Evolutionary conservation across 2,113 vertebrate genomes (phyloP).

Genomic region (Thryonomys swinderianus): DNA sequence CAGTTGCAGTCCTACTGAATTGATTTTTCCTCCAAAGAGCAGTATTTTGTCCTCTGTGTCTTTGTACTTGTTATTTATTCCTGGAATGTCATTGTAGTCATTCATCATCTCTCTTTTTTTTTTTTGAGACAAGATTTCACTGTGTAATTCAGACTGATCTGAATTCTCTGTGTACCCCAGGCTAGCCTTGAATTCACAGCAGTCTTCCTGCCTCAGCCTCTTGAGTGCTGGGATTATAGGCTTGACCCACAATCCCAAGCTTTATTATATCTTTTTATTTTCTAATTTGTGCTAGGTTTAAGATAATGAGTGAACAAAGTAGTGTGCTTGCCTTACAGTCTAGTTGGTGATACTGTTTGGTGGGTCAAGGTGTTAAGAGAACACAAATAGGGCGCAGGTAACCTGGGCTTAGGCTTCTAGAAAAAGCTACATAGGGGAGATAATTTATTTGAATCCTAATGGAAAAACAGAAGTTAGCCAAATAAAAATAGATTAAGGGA

Average conservation of each 20-base stretch:
- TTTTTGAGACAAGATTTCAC: background rate
- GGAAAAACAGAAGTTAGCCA: background rate
- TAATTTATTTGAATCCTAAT: slow-evolving; percentile 31
- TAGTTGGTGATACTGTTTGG: background rate
- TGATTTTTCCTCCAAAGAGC: background rate
- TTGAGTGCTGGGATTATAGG: background rate
- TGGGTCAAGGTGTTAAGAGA: background rate
- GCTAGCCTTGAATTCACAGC: background rate
- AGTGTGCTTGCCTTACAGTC: background rate
- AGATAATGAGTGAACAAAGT: background rate
- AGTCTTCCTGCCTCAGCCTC: background rate
- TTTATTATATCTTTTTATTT: background rate
- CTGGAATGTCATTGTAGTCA: background rate
- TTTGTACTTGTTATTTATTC: background rate
- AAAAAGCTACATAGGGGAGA: background rate
- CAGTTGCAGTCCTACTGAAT: background rate
- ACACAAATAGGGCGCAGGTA: background rate
- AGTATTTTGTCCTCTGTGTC: background rate
- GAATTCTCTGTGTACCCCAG: background rate
- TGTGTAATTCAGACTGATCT: background rate
- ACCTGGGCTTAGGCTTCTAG: background rate
- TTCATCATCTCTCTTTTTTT: background rate
- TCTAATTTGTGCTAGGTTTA: background rate
- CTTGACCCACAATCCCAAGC: background rate
- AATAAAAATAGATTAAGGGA: background rate